phyloP scores from a whole-genome alignment of 2,888 invertebrate species.

The Andrena fulva region DNA sequence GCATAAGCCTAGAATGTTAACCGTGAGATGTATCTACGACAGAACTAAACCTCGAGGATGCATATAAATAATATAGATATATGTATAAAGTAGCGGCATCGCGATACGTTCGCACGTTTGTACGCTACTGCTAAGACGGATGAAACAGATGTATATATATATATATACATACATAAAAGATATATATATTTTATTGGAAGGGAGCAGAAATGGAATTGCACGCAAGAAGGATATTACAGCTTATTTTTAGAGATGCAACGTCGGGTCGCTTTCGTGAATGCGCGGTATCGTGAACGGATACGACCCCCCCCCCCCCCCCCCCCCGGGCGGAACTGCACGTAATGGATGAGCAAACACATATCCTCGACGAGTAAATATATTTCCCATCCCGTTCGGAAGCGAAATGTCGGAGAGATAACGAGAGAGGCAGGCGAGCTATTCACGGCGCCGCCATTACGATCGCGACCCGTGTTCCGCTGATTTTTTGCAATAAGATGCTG shows the following conservation, averaged over 20 bases:
- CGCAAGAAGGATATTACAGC: constrained; percentile 63
- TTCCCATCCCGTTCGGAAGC: constrained; percentile 31
- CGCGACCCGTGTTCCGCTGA: constrained; percentile 65
- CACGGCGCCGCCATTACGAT: constrained; percentile 49
- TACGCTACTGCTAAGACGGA: constrained; percentile 50
- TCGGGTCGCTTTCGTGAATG: constrained; percentile 54
- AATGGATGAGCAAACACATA: constrained; percentile 50
- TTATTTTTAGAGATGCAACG: constrained; percentile 70
- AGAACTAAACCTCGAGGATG: constrained; percentile 33
- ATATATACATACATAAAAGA: constrained; percentile 35
- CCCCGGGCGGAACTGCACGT: not conserved
- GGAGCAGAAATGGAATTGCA: constrained; percentile 71
- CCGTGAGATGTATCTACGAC: constrained; percentile 33
- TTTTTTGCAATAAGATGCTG: constrained; percentile 69
- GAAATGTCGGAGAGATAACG: not conserved
- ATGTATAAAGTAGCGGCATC: constrained; percentile 54
- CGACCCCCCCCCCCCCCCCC: not conserved
- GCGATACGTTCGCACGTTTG: constrained; percentile 58
- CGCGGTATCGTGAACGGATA: constrained; percentile 1
- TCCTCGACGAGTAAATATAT: constrained; percentile 45
- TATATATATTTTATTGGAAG: constrained; percentile 67
- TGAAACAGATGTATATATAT: constrained; percentile 29
- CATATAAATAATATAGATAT: constrained; percentile 27
- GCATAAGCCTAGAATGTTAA: constrained; percentile 54
- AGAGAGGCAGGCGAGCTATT: not conserved